Percentiles rank a stretch among this genome's conserved stretches.
These are phyloP conservation scores for Lampris megalopsis DNA, from an alignment of 2,113 vertebrate species.

Conservation along the genomic window DNA sequence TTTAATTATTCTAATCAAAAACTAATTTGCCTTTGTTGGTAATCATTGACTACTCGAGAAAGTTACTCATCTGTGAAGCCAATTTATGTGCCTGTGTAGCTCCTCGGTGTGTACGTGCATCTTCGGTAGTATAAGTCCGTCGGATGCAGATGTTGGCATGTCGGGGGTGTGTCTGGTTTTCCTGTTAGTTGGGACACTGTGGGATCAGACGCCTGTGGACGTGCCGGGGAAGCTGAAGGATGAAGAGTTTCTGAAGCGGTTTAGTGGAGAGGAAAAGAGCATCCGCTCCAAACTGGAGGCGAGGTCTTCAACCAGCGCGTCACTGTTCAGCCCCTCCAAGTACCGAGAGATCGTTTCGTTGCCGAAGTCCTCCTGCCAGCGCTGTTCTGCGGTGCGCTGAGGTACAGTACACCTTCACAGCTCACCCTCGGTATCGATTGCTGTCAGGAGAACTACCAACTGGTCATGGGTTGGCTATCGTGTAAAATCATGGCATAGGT, in stretches of 20 bases:
- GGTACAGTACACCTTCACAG: slow-evolving; percentile 39
- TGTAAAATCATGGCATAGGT: too few relatives aligned
- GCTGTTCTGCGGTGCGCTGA: slow-evolving; percentile 36
- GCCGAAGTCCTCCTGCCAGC: not conserved
- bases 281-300: not conserved
- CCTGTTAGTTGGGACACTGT: slow-evolving; percentile 81
- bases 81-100: slow-evolving; percentile 34
- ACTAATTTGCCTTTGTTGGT: slow-evolving; percentile 62
- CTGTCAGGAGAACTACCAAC: not conserved
- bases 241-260: slow-evolving; percentile 76
- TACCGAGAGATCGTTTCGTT: not conserved
- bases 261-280: slow-evolving; percentile 39
- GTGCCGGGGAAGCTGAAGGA: slow-evolving; percentile 69
- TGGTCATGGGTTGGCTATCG: too few relatives aligned
- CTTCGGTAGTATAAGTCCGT: slow-evolving; percentile 11
- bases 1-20: slow-evolving; percentile 69
- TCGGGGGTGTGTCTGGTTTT: slow-evolving; percentile 17
- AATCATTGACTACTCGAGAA: slow-evolving; percentile 55
- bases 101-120: slow-evolving; percentile 7
- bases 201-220: slow-evolving; percentile 72
- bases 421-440: not conserved
- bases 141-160: slow-evolving; percentile 1
- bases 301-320: not conserved
- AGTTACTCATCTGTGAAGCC: slow-evolving; percentile 57
- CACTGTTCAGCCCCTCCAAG: slow-evolving; percentile 2